Evolutionary conservation across 2,888 invertebrate species (phyloP).

Genomic region (Sinopyrophorus schimmeli): DNA sequence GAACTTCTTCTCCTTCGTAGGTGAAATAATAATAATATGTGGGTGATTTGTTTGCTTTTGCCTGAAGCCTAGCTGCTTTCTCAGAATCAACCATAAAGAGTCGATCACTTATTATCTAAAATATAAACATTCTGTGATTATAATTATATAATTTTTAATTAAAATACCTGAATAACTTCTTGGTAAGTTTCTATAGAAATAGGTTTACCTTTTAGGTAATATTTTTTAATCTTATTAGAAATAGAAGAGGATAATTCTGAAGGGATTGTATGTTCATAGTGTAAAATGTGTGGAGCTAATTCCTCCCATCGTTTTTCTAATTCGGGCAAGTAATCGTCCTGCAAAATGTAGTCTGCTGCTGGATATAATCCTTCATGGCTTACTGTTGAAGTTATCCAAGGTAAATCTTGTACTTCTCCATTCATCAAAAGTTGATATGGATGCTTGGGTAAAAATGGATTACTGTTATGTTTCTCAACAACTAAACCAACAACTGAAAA

Average conservation of each 20-base stretch:
- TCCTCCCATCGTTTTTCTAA: slow-evolving; percentile 63
- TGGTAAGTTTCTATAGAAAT: slow-evolving; percentile 49
- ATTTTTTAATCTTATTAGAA: slow-evolving; percentile 59
- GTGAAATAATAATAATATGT: slow-evolving; percentile 64
- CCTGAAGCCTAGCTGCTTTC: slow-evolving; percentile 61
- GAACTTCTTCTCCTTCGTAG: slow-evolving; percentile 40
- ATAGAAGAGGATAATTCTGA: slow-evolving; percentile 54
- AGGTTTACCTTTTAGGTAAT: slow-evolving; percentile 60
- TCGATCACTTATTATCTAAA: slow-evolving; percentile 64
- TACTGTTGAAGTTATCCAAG: slow-evolving; percentile 68
- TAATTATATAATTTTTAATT: not conserved
- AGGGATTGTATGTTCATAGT: slow-evolving; percentile 64
- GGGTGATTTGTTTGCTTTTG: slow-evolving; percentile 58
- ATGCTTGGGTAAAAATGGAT: slow-evolving; percentile 62
- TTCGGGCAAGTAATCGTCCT: slow-evolving; percentile 42
- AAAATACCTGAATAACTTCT: slow-evolving; percentile 36
- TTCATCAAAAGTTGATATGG: slow-evolving; percentile 63
- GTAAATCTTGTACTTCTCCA: slow-evolving; percentile 63
- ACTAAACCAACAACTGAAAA: slow-evolving; percentile 71
- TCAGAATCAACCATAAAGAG: slow-evolving; percentile 62
- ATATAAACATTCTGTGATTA: not conserved
- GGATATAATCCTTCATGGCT: slow-evolving; percentile 73
- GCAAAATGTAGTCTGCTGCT: slow-evolving; percentile 59
- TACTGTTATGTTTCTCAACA: slow-evolving; percentile 55
- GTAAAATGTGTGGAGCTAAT: slow-evolving; percentile 65